Evolutionary conservation across 2,797 vertebrate species (phyloP).

Genomic region (Nyctibius grandis): DNA sequence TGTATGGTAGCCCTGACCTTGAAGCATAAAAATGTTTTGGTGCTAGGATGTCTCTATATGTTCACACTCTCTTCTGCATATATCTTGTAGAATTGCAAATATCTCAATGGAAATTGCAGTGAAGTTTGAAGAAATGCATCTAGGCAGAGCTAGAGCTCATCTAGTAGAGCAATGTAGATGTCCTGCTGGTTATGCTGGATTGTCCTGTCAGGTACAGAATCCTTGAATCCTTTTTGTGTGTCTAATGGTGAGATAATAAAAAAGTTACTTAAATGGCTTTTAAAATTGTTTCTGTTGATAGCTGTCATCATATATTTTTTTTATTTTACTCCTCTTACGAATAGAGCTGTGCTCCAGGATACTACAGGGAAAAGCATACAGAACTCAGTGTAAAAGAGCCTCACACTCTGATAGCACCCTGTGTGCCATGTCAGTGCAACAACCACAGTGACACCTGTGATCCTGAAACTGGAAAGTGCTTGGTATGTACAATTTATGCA

Average conservation of each 20-base stretch:
- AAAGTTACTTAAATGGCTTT: not conserved
- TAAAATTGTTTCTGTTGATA: not conserved
- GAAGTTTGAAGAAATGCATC: conserved; percentile 65
- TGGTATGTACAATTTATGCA: conserved; percentile 72
- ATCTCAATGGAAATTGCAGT: conserved; percentile 87
- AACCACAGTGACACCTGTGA: conserved; percentile 87
- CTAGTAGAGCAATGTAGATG: conserved; percentile 89
- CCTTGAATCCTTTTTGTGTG: not conserved
- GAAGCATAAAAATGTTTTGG: not conserved
- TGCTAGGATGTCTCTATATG: not conserved
- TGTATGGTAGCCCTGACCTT: not conserved
- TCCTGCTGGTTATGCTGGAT: conserved; percentile 84
- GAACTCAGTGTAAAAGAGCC: conserved; percentile 50
- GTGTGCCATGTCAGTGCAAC: conserved; percentile 86
- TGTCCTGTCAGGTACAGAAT: conserved; percentile 89
- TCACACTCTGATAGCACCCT: conserved; percentile 68
- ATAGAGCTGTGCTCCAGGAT: conserved; percentile 87
- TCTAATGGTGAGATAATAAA: not conserved
- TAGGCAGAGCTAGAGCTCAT: conserved; percentile 54
- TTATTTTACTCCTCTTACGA: not conserved
- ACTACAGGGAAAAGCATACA: conserved; percentile 74
- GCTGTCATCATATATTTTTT: not conserved
- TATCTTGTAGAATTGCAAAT: conserved; percentile 83
- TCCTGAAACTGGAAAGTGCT: conserved; percentile 83
- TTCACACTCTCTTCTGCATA: not conserved